These are phyloP conservation scores for Geotrypetes seraphini DNA, from an alignment of 2,797 vertebrate species.

Conservation along the genomic window DNA sequence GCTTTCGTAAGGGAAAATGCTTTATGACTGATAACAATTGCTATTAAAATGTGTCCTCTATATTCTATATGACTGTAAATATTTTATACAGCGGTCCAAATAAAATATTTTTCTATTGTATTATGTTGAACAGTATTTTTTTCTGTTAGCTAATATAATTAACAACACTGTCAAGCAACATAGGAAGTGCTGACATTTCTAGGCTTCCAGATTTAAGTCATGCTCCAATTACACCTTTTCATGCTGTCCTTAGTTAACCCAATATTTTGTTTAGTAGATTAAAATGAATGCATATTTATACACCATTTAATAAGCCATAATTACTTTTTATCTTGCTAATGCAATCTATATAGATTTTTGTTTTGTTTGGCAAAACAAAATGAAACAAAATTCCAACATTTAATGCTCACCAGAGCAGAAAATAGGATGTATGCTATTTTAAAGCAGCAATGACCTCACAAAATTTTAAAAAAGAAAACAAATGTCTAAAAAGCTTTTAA, in stretches of 20 bases:
- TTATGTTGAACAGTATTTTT: conserved; percentile 81
- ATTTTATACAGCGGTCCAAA: conserved; percentile 93
- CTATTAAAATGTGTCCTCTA: conserved; percentile 81
- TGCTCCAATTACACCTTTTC: conserved; percentile 81
- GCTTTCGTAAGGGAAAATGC: conserved; percentile 68
- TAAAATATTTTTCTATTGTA: conserved; percentile 98
- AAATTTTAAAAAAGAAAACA: conserved; percentile 39
- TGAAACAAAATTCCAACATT: conserved; percentile 71
- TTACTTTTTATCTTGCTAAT: conserved; percentile 71
- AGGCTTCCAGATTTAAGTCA: conserved; percentile 67
- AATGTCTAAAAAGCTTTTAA: conserved; percentile 33
- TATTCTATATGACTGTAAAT: conserved; percentile 92
- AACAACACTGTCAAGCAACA: conserved; percentile 71
- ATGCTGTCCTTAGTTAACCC: conserved; percentile 72
- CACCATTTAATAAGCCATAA: conserved; percentile 60
- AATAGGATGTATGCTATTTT: conserved; percentile 50
- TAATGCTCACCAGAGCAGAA: conserved; percentile 56
- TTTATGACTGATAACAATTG: conserved; percentile 69
- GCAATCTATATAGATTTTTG: conserved; percentile 58
- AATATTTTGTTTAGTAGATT: conserved; percentile 64
- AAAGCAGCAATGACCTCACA: conserved; percentile 43
- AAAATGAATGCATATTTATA: conserved; percentile 69
- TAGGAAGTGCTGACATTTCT: conserved; percentile 76
- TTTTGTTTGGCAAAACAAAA: conserved; percentile 84
- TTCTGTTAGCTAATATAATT: conserved; percentile 78